Percentiles rank a stretch among this genome's conserved stretches.
These are phyloP conservation scores for Mesorhabditis spiculigera DNA, from an alignment of 2,888 invertebrate species.

Conservation along the genomic window DNA sequence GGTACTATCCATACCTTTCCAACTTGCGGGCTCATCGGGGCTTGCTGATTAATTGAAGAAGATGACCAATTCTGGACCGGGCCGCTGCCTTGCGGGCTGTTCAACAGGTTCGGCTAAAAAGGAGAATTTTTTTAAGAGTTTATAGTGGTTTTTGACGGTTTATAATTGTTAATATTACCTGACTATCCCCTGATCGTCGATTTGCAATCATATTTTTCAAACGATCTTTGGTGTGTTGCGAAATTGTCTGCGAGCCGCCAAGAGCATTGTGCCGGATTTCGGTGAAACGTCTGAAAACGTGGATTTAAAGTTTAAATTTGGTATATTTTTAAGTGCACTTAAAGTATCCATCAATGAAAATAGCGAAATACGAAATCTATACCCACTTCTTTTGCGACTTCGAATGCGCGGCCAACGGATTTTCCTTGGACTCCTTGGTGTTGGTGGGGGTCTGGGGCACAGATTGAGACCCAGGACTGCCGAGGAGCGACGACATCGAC, in stretches of 20 bases:
- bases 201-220: constrained; percentile 54
- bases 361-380: neutral
- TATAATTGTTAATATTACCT: constrained; percentile 17
- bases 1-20: too few relatives aligned
- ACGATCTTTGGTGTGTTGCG: constrained; percentile 54
- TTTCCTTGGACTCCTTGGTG: constrained; percentile 11
- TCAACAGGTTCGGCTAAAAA: constrained; percentile 4
- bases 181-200: constrained; percentile 35
- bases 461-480: constrained; percentile 17
- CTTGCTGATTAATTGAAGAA: constrained; percentile 5
- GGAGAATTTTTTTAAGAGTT: neutral
- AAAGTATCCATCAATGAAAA: neutral
- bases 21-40: constrained; percentile 19
- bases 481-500: constrained; percentile 29
- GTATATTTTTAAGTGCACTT: neutral
- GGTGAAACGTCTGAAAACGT: neutral
- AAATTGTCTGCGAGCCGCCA: constrained; percentile 39
- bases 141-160: neutral
- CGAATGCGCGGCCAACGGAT: constrained; percentile 14
- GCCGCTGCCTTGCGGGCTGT: neutral
- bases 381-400: constrained; percentile 21
- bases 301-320: neutral
- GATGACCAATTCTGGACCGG: constrained; percentile 7
- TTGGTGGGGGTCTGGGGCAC: constrained; percentile 35
- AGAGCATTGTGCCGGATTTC: neutral